Conservation (phyloP, 2,888 invertebrate genomes). For the Aspidapion aeneum region DNA sequence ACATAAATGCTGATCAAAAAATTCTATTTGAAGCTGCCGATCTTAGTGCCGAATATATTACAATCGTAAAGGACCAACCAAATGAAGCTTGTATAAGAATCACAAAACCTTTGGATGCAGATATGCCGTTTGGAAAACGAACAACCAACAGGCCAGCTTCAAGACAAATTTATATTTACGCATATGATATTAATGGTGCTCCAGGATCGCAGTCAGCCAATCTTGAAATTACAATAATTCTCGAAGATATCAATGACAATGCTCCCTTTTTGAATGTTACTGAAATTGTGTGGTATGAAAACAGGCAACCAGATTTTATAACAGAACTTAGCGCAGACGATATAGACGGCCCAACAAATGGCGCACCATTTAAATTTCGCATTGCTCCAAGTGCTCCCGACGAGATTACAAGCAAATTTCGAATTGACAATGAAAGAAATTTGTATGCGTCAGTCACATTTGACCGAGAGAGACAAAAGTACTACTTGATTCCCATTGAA, state of each 20-base stretch:
- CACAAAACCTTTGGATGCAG: conserved; percentile 79
- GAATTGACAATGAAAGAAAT: conserved; percentile 55
- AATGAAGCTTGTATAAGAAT: conserved; percentile 65
- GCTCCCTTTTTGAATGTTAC: conserved; percentile 80
- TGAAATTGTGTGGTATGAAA: conserved; percentile 82
- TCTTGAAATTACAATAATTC: conserved; percentile 62
- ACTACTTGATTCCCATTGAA: conserved; percentile 82
- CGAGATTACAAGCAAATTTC: conserved; percentile 69
- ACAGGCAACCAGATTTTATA: conserved; percentile 64
- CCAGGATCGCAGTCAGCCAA: conserved; percentile 61
- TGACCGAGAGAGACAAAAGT: conserved; percentile 84
- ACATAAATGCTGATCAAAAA: conserved; percentile 69
- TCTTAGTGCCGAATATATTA: conserved; percentile 66
- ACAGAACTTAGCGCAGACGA: conserved; percentile 69
- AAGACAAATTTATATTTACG: conserved; percentile 72
- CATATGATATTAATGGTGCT: conserved; percentile 71
- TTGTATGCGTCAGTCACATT: conserved; percentile 73
- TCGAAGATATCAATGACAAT: conserved; percentile 91
- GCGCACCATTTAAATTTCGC: conserved; percentile 77
- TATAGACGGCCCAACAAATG: conserved; percentile 78
- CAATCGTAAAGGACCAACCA: conserved; percentile 58
- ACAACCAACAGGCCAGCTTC: conserved; percentile 36
- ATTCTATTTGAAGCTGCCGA: conserved; percentile 74
- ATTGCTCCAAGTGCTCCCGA: conserved; percentile 63
- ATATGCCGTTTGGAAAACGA: conserved; percentile 81